Percentiles rank a stretch among this genome's conserved stretches.
phyloP scores from a whole-genome alignment of 2,888 invertebrate species.

The Monopis laevigella region DNA sequence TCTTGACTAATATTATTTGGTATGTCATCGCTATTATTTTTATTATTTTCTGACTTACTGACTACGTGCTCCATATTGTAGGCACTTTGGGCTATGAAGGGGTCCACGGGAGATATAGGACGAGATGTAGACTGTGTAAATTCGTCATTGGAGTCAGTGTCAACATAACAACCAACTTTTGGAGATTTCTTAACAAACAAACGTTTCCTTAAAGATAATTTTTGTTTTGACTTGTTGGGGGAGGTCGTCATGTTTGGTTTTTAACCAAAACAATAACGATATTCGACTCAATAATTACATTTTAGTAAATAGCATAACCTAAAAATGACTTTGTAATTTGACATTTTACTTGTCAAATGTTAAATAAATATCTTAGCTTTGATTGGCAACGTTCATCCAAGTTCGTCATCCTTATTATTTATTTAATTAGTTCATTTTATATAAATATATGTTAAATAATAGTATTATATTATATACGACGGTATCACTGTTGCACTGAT shows the following conservation, averaged over 20 bases:
- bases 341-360: conserved; percentile 35
- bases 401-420: too few relatives aligned
- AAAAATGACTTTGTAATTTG: conserved; percentile 30
- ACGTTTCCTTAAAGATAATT: conserved; percentile 57
- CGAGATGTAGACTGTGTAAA: conserved; percentile 47
- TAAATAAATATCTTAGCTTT: too few relatives aligned
- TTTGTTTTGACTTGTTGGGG: conserved; percentile 56
- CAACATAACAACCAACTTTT: conserved; percentile 62
- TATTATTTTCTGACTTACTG: conserved; percentile 29
- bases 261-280: conserved; percentile 34
- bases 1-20: conserved; percentile 28
- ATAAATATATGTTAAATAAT: too few relatives aligned
- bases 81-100: conserved; percentile 54
- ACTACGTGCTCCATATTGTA: conserved; percentile 33
- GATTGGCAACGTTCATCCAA: conserved; percentile 22
- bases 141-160: conserved; percentile 58
- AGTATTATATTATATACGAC: too few relatives aligned
- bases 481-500: too few relatives aligned
- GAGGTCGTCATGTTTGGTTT: conserved; percentile 59
- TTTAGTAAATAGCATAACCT: conserved; percentile 58
- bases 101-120: conserved; percentile 58
- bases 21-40: too few relatives aligned
- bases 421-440: too few relatives aligned
- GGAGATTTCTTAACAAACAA: conserved; percentile 62
- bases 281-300: conserved; percentile 62